A percentile compares a stretch with the other conserved stretches of the same genome.
phyloP scores from a whole-genome alignment of 2,797 vertebrate genomes.

The Cheirogaleus major region DNA sequence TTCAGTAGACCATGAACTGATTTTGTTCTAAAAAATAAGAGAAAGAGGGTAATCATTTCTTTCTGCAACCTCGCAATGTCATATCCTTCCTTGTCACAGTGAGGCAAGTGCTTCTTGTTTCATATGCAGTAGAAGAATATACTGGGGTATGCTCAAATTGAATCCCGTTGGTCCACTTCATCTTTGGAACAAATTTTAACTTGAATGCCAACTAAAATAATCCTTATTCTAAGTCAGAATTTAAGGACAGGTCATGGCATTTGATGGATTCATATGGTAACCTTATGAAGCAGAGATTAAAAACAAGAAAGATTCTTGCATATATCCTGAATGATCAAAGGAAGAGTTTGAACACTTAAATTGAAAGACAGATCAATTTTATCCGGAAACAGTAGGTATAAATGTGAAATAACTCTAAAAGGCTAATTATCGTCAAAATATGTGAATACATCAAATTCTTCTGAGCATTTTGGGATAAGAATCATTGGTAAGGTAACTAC shows the following conservation, averaged over 20 bases:
- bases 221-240: conserved; percentile 23
- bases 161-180: not conserved
- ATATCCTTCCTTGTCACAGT: not conserved
- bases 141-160: not conserved
- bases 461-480: not conserved
- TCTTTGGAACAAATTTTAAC: not conserved
- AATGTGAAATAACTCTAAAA: not conserved
- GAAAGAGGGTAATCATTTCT: not conserved
- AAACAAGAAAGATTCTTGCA: not conserved
- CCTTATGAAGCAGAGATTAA: not conserved
- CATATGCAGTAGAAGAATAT: not conserved
- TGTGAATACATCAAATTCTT: not conserved
- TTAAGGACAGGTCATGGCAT: not conserved
- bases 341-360: not conserved
- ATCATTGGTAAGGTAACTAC: not conserved
- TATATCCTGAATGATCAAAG: not conserved
- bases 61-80: not conserved
- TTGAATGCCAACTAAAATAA: not conserved
- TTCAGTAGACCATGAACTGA: not conserved
- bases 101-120: conserved; percentile 14
- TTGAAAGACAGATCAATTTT: not conserved
- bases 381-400: not conserved
- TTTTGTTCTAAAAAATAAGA: conserved; percentile 49
- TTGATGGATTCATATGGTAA: not conserved
- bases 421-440: not conserved